Base-by-base conservation (phyloP, 2,113 vertebrate genomes). In the Choloepus hoffmanni region DNA sequence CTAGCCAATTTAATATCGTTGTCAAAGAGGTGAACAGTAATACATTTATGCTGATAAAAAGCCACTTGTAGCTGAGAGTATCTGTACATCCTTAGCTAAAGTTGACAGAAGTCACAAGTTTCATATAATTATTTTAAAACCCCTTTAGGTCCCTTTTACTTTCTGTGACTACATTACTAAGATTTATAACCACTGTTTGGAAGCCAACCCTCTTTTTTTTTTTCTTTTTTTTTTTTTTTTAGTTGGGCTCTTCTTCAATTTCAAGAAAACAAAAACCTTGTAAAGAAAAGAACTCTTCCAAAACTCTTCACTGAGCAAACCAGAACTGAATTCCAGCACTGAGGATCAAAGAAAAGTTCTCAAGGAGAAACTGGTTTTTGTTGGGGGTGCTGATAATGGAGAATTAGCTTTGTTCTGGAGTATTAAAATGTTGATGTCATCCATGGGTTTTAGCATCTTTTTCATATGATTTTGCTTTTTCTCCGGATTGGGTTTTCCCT, bases 181-280 rank as follows among this genome's bases (percentile, higher is more conserved):
- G 24, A 92, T 86, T 11, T 92, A 10, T 89, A 92, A 55, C n/a
- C 24, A 21, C 19, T 60, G 11, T 78, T 72, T 60, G 10, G 10
- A 78, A 95, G 73, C 19, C 13, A 40, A 82, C 1, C 36, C 43
- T 73, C 40, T 30, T 81, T n/a, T n/a, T n/a, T n/a, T n/a, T n/a
- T n/a, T n/a, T n/a, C n/a, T n/a, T n/a, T n/a, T n/a, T n/a, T n/a
- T n/a, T n/a, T n/a, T n/a, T n/a, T n/a, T n/a, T 88, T 81, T 62
- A 79, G 70, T 74, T 53, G 43, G 28, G 60, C 23, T 90, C 2
- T 85, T 95, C 85, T 40, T 90, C 82, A 55, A 50, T 45, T 62
- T 85, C 18, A 77, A 83, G 82, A 72, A 77, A 79, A 94, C 67
- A 89, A 94, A 94, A 87, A 76, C 28, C 65, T 89, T 60, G 63